Percentiles rank a stretch among this genome's conserved stretches.
Evolutionary conservation across 2,888 invertebrate genomes (phyloP).

Genomic region (Lumbricus terrestris): DNA sequence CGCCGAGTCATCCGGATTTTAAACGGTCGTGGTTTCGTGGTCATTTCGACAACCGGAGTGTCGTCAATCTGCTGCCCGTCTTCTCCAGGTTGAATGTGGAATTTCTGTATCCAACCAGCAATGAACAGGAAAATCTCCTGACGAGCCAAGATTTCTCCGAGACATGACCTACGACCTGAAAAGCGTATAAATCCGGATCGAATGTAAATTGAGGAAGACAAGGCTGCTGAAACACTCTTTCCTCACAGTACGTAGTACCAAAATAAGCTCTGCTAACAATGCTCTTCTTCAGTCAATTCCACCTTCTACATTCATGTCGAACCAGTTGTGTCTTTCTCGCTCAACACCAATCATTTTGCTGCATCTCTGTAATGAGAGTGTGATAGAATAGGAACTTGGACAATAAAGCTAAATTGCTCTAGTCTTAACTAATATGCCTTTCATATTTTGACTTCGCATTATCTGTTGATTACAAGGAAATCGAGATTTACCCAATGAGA

Average conservation of each 20-base stretch:
- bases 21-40: background rate
- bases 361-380: background rate
- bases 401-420: background rate
- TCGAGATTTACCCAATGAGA: slow-evolving; percentile 22
- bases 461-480: background rate
- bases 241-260: no score
- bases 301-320: no score
- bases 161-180: background rate
- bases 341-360: no score
- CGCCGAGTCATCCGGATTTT: background rate
- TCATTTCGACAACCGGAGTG: background rate
- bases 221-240: no score
- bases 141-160: background rate
- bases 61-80: slow-evolving; percentile 8
- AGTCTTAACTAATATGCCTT: background rate
- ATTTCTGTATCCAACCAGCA: slow-evolving; percentile 33
- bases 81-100: slow-evolving; percentile 27
- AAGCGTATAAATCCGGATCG: background rate
- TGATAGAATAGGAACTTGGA: background rate
- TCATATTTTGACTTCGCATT: background rate
- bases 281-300: no score
- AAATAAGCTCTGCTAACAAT: no score
- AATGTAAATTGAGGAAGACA: background rate
- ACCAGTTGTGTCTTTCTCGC: background rate
- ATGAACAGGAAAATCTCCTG: slow-evolving; percentile 41